Evolutionary conservation across 2,113 vertebrate genomes (phyloP).

Genomic region (Regulus satrapa): DNA sequence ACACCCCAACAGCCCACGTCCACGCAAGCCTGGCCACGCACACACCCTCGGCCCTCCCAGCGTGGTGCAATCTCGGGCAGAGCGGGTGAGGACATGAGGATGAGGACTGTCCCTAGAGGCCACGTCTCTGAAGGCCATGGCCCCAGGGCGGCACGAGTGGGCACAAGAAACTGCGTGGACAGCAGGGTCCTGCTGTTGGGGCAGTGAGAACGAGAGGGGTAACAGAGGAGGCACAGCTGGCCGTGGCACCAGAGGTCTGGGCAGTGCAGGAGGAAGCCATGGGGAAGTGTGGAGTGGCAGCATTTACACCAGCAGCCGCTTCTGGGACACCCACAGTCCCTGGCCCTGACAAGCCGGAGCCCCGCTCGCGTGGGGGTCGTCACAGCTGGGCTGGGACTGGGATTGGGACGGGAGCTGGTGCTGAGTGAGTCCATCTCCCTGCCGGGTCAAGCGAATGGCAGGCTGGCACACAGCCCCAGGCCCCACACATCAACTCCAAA

Average conservation of each 20-base stretch:
- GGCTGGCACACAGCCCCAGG: rapidly evolving
- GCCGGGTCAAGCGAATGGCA: rapidly evolving
- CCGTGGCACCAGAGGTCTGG: rapidly evolving
- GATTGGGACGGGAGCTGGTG: neutral
- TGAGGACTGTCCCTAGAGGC: neutral
- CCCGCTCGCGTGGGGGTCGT: neutral
- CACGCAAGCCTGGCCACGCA: neutral
- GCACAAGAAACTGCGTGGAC: rapidly evolving
- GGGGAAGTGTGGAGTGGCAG: neutral
- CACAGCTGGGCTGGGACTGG: neutral
- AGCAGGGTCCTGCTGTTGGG: too few species aligned
- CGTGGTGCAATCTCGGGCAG: neutral
- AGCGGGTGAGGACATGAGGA: rapidly evolving
- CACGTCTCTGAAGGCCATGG: rapidly evolving
- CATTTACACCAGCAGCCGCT: rapidly evolving
- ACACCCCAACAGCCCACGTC: neutral
- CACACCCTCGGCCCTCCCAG: neutral
- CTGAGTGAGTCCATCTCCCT: neutral
- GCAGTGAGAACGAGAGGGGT: neutral
- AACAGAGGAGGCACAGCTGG: neutral
- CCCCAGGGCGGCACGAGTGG: rapidly evolving
- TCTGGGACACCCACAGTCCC: neutral
- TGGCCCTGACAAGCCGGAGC: rapidly evolving
- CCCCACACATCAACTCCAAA: neutral
- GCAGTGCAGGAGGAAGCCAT: neutral